Conservation (phyloP, 1,140 invertebrate genomes). For the Drosophila equinoxialis region DNA sequence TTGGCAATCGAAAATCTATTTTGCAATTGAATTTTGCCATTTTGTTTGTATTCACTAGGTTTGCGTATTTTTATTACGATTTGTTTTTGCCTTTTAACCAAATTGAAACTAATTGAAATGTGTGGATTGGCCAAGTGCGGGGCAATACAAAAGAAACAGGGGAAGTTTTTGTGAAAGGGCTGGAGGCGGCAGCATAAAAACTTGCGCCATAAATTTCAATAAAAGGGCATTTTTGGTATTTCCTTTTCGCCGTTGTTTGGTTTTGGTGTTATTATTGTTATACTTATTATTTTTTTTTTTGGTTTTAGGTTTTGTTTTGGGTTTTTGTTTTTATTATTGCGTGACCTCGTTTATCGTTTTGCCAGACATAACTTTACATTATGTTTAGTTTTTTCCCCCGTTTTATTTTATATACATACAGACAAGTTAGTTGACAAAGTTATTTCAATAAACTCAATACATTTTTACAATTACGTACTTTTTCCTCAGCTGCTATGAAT, state of each 20-base stretch:
- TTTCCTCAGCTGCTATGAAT: background rate
- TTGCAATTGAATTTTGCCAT: constrained; percentile 45
- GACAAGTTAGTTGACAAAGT: background rate
- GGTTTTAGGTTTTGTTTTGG: constrained; percentile 2
- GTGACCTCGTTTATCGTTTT: constrained; percentile 52
- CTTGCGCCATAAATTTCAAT: constrained; percentile 73
- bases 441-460: background rate
- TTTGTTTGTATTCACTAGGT: constrained; percentile 19
- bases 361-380: constrained; percentile 57
- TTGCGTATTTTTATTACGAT: constrained; percentile 1
- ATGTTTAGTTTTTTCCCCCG: constrained; percentile 11
- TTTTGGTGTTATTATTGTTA: constrained; percentile 22
- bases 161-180: background rate
- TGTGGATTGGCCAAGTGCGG: constrained; percentile 36
- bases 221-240: constrained; percentile 64
- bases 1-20: constrained; percentile 67
- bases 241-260: constrained; percentile 30
- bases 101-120: constrained; percentile 79
- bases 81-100: constrained; percentile 51
- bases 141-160: background rate
- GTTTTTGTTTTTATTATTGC: constrained; percentile 50
- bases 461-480: background rate
- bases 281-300: constrained; percentile 11
- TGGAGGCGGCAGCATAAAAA: constrained; percentile 32
- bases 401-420: constrained; percentile 5